Percentiles rank a stretch among this genome's conserved stretches.
Conservation (phyloP, 2,888 invertebrate genomes). For the Ennomos erosarius region DNA sequence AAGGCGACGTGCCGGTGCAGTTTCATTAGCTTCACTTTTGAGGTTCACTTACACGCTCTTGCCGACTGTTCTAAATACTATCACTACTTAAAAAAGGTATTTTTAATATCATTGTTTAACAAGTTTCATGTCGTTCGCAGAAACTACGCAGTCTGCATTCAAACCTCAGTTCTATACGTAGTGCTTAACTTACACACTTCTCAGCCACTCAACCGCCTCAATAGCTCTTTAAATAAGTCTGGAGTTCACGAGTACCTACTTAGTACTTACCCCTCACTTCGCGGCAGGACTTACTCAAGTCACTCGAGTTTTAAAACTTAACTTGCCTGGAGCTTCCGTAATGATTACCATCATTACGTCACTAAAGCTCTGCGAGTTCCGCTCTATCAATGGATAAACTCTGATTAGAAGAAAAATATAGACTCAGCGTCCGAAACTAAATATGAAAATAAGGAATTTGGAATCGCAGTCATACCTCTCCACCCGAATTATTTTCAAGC, state of each 20-base stretch:
- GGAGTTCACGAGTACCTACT: conserved; percentile 46
- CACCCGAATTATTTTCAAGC: too few relatives aligned
- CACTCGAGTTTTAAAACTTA: conserved; percentile 50
- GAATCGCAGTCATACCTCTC: too few relatives aligned
- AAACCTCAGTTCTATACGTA: conserved; percentile 38
- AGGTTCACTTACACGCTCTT: too few relatives aligned
- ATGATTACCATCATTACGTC: conserved; percentile 51
- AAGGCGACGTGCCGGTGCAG: too few relatives aligned
- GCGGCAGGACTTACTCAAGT: conserved; percentile 48
- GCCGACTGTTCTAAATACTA: too few relatives aligned
- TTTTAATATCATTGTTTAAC: too few relatives aligned
- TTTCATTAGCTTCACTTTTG: too few relatives aligned
- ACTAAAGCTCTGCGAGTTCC: conserved; percentile 32
- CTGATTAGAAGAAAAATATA: too few relatives aligned
- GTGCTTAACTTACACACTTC: conserved; percentile 44
- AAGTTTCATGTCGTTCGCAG: conserved; percentile 12
- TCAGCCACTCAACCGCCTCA: conserved; percentile 45
- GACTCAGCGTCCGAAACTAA: too few relatives aligned
- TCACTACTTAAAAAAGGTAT: too few relatives aligned
- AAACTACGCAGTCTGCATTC: conserved; percentile 47
- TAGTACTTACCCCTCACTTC: conserved; percentile 46
- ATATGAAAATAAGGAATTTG: too few relatives aligned
- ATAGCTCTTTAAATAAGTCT: conserved; percentile 55
- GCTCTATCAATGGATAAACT: conserved; percentile 26
- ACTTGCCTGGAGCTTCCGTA: conserved; percentile 51